A percentile compares a stretch with the other conserved stretches of the same genome.
phyloP scores from a whole-genome alignment of 2,888 invertebrate species.

The Alviniconcha strummeri region DNA sequence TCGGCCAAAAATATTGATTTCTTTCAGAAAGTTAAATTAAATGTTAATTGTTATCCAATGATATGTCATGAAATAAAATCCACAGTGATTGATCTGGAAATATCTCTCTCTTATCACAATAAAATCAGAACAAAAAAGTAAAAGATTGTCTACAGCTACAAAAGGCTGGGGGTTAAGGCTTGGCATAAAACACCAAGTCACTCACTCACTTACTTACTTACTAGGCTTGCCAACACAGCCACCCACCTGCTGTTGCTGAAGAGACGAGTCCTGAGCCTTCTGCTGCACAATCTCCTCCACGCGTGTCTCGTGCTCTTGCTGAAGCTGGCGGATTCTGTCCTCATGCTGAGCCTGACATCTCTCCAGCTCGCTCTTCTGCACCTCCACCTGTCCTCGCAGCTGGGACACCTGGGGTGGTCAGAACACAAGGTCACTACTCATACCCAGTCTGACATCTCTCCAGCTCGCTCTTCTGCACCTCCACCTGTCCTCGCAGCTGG shows the following conservation, averaged over 20 bases:
- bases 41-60: no score
- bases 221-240: no score
- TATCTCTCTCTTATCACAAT: no score
- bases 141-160: no score
- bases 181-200: no score
- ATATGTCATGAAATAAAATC: no score
- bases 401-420: not conserved
- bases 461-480: conserved; percentile 32
- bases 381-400: conserved; percentile 21
- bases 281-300: conserved; percentile 46
- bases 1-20: no score
- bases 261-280: conserved; percentile 8
- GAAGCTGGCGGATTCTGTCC: conserved; percentile 44
- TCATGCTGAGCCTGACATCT: conserved; percentile 38
- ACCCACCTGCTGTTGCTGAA: conserved; percentile 24
- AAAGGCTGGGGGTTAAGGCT: no score
- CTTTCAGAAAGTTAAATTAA: no score
- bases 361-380: conserved; percentile 33
- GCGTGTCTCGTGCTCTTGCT: conserved; percentile 48
- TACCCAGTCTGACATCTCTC: conserved; percentile 34
- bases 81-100: no score
- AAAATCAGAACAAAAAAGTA: no score
- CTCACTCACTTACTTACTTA: no score
- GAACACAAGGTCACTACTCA: conserved; percentile 4
- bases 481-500: conserved; percentile 21